phyloP scores from a whole-genome alignment of 1,140 invertebrate species.

The Drosophila triauraria region DNA sequence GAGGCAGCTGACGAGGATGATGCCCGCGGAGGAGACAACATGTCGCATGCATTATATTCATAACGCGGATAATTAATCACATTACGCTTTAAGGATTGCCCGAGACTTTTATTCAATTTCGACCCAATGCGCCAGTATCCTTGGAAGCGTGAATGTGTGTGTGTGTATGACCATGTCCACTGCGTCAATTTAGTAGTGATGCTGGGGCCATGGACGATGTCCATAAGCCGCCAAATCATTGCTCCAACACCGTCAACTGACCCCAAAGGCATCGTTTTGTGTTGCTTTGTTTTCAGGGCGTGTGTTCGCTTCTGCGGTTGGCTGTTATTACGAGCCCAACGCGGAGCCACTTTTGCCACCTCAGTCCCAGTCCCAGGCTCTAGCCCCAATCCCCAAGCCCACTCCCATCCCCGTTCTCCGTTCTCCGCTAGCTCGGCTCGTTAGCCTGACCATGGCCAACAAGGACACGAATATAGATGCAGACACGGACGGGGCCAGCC shows the following conservation, averaged over 20 bases:
- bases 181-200: conserved; percentile 51
- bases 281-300: conserved; percentile 40
- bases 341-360: conserved; percentile 43
- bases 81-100: conserved; percentile 57
- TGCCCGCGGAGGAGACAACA: conserved; percentile 47
- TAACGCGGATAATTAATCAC: conserved; percentile 72
- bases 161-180: conserved; percentile 31
- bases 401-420: not conserved
- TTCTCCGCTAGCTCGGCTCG: conserved; percentile 23
- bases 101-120: conserved; percentile 66
- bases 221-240: conserved; percentile 54
- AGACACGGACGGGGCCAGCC: conserved; percentile 32
- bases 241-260: conserved; percentile 52
- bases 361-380: not conserved
- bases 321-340: conserved; percentile 60
- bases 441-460: conserved; percentile 57
- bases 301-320: conserved; percentile 42
- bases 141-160: not conserved
- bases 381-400: not conserved
- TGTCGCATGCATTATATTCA: conserved; percentile 65
- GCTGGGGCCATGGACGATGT: conserved; percentile 21
- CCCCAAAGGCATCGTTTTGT: conserved; percentile 56
- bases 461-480: conserved; percentile 36
- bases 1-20: conserved; percentile 42
- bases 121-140: conserved; percentile 37